Evolutionary conservation across 2,888 invertebrate species (phyloP).

Genomic region (Macrophya annulata): DNA sequence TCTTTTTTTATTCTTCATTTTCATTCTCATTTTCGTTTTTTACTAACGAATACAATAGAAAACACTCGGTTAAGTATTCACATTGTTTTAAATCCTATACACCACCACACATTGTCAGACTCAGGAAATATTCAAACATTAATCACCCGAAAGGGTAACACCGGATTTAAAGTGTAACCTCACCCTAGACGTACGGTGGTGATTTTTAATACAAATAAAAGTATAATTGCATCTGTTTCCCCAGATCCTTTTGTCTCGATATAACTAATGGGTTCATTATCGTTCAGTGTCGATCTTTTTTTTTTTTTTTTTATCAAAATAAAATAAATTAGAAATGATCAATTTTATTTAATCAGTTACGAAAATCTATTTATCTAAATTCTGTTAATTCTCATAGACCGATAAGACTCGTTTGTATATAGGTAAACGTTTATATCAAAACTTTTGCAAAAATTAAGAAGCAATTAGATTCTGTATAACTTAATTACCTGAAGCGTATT

Average conservation of each 20-base stretch:
- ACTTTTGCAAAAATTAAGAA: background rate
- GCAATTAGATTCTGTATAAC: background rate
- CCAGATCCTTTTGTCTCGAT: background rate
- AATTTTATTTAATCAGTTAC: background rate
- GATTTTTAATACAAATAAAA: background rate
- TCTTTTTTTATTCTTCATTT: background rate
- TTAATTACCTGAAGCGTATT: background rate
- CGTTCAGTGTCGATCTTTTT: background rate
- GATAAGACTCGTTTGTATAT: background rate
- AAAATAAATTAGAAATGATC: background rate
- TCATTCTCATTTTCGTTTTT: background rate
- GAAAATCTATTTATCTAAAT: background rate
- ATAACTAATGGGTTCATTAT: background rate
- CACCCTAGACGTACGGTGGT: background rate
- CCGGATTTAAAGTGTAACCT: background rate
- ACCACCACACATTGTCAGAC: background rate
- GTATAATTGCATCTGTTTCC: background rate
- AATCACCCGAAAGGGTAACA: background rate
- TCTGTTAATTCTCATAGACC: background rate
- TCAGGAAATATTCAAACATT: conserved; percentile 13
- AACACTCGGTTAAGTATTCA: conserved; percentile 17
- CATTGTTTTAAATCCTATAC: conserved; percentile 19
- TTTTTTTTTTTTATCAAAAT: background rate
- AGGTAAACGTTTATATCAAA: background rate
- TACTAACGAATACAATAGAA: conserved; percentile 11